These are phyloP conservation scores for Passer domesticus DNA, from an alignment of 2,113 vertebrate species.

Conservation along the genomic window DNA sequence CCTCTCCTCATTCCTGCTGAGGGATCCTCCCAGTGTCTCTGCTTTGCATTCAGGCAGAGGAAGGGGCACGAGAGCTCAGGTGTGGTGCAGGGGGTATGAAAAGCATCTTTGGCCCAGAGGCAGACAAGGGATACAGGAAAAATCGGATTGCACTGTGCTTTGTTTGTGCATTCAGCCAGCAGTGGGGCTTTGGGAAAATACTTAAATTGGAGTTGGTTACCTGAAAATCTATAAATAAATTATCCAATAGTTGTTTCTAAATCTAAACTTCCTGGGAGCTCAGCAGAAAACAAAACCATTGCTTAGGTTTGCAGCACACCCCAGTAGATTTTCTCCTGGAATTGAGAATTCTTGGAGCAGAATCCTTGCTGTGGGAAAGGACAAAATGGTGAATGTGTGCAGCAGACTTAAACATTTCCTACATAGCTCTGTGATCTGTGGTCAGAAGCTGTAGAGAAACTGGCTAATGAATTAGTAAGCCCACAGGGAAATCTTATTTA, in stretches of 20 bases:
- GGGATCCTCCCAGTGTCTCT: accelerated
- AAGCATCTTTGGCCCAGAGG: neutral
- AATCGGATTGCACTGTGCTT: neutral
- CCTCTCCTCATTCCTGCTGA: accelerated
- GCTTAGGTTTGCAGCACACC: neutral
- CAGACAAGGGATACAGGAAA: neutral
- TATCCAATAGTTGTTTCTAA: neutral
- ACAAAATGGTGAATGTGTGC: neutral
- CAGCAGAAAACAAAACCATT: neutral
- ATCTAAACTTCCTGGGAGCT: neutral
- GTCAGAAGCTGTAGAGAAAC: neutral
- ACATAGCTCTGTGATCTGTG: neutral
- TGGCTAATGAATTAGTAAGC: conserved; percentile 17
- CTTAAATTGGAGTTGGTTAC: accelerated
- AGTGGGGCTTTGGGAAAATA: neutral
- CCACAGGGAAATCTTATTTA: conserved; percentile 48
- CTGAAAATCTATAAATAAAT: neutral
- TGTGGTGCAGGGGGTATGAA: accelerated
- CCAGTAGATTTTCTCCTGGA: neutral
- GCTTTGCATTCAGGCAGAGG: neutral
- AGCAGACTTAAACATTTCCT: neutral
- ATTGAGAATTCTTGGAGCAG: neutral
- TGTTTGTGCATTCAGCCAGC: neutral
- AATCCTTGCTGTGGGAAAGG: neutral
- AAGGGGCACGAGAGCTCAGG: neutral